Evolutionary conservation across 2,888 invertebrate genomes (phyloP).

Genomic region (Tiliacea aurago): DNA sequence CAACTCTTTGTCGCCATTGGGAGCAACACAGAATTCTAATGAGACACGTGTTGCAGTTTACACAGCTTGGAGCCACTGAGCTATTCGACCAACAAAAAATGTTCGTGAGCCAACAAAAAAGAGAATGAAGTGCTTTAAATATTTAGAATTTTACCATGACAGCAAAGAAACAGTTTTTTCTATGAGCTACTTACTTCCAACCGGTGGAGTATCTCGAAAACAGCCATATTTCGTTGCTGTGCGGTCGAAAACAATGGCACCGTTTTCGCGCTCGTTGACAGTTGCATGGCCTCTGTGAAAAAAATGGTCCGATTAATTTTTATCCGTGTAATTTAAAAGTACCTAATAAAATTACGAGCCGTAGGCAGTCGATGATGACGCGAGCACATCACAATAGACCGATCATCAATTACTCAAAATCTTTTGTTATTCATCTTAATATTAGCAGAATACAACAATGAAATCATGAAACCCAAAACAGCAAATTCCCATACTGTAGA

Average conservation of each 20-base stretch:
- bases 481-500: constrained; percentile 33
- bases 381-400: background rate
- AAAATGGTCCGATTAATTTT: constrained; percentile 48
- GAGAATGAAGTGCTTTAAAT: constrained; percentile 72
- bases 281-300: constrained; percentile 96
- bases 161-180: constrained; percentile 40
- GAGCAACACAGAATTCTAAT: constrained; percentile 70
- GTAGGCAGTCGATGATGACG: constrained; percentile 20
- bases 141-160: constrained; percentile 63
- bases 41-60: constrained; percentile 83
- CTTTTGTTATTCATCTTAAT: constrained; percentile 8
- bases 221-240: constrained; percentile 98
- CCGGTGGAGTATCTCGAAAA: constrained; percentile 99
- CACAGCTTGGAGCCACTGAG: constrained; percentile 73
- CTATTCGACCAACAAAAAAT: constrained; percentile 70
- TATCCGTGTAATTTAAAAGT: constrained; percentile 17
- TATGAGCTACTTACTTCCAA: constrained; percentile 93
- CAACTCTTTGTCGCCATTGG: constrained; percentile 74
- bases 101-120: constrained; percentile 70
- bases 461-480: constrained; percentile 23
- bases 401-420: constrained; percentile 11
- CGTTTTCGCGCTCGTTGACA: constrained; percentile 97
- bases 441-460: constrained; percentile 4
- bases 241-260: constrained; percentile 97
- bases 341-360: constrained; percentile 16